Base-by-base conservation (phyloP, 30 jellyfish, hydroid and myxozoan species). In the Aurelia aurita complex sp. Pacific region DNA sequence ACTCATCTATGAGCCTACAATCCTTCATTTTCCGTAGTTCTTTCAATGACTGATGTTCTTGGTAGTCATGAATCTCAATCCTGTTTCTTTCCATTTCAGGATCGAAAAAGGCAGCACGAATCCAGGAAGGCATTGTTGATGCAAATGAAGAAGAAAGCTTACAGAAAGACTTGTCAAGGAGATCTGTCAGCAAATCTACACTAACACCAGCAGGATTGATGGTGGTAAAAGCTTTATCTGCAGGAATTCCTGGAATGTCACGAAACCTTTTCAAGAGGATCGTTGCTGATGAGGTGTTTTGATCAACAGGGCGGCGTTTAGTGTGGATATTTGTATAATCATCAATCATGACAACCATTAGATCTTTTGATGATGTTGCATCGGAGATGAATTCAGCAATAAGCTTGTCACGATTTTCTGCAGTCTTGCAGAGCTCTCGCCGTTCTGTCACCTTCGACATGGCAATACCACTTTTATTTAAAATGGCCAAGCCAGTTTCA, bases 91-190 rank as follows among this genome's bases (percentile, higher is more conserved):
- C 67, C 17, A 11, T 13, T 55, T 55, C 67, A 55, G 85, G 77
- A 53, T 74, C 43, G 18, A 40, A 40, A 53, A 74, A 52, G 10
- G 85, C 79, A 12, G 79, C n/a, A 32, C 11, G 68, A 32, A 73
- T 40, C 71, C 77, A 73, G 17, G 69, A 29, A 29, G 84, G 70
- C 76, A 73, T 73, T 43, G 69, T 55, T 17, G 85, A 10, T 7
- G 77, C 69, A 18, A 6, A 19, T 14, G 64, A 29, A 16, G 29
- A 38, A 17, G 64, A 74, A 1, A 64, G 40, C 32, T 46, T 70
- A 29, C 38, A 4, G 23, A 70, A 70, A 1, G 64, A 9, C 64
- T 46, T 32, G 7, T 35, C 34, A 17, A 64, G 36, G 36, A 64
- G 5, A 64, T 64, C 74, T 18, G 36, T 43, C 36, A 64, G 42